These are phyloP conservation scores for Choloepus didactylus DNA, from an alignment of 2,797 vertebrate species.

Conservation along the genomic window DNA sequence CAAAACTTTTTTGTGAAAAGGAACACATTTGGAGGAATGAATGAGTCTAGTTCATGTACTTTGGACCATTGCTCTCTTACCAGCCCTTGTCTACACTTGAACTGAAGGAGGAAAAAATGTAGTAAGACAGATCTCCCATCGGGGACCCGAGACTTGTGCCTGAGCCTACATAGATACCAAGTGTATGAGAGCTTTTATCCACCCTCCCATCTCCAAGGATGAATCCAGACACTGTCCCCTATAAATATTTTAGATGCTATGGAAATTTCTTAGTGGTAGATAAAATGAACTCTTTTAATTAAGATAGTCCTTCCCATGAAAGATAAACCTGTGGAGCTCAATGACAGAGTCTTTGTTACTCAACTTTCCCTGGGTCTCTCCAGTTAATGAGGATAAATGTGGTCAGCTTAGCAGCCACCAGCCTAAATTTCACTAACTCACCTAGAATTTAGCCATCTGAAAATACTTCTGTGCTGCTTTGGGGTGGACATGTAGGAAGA, in stretches of 20 bases:
- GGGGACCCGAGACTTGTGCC: fast-evolving
- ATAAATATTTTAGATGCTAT: constrained; percentile 68
- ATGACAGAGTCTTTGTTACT: constrained; percentile 71
- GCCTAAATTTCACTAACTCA: not conserved
- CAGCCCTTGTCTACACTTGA: not conserved
- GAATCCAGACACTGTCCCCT: constrained; percentile 7
- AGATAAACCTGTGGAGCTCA: constrained; percentile 50
- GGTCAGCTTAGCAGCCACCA: not conserved
- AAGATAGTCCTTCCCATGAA: constrained; percentile 58
- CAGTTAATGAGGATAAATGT: not conserved
- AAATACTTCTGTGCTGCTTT: not conserved
- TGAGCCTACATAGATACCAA: not conserved
- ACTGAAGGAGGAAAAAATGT: not conserved
- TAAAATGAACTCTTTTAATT: constrained; percentile 62
- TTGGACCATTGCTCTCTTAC: not conserved
- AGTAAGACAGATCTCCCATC: not conserved
- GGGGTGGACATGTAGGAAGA: fast-evolving
- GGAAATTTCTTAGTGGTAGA: constrained; percentile 47
- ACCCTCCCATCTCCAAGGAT: not conserved
- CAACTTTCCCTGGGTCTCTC: constrained; percentile 60
- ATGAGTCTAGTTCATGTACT: not conserved
- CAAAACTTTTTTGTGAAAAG: constrained; percentile 47
- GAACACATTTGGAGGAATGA: not conserved
- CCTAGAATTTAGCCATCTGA: not conserved
- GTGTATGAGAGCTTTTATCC: not conserved